These are phyloP conservation scores for Aulostomus chinensis DNA, from an alignment of 2,797 vertebrate species.

Conservation along the genomic window DNA sequence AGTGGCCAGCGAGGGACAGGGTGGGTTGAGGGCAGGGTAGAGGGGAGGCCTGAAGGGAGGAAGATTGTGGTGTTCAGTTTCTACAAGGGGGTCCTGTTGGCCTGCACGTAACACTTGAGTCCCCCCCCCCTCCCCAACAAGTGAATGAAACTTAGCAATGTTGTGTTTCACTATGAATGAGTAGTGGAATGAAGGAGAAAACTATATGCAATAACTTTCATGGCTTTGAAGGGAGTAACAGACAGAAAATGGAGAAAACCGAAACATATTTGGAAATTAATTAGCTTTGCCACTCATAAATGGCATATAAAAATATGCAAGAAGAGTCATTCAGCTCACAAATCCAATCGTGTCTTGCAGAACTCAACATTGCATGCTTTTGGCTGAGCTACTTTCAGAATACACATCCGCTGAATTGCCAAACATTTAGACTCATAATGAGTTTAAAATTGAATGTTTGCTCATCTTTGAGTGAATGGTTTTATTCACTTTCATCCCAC, in stretches of 20 bases:
- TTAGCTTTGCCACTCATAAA: no score
- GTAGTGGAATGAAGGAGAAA: no score
- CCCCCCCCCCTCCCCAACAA: no score
- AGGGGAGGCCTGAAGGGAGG: constrained; percentile 83
- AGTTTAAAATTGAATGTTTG: neutral
- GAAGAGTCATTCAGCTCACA: neutral
- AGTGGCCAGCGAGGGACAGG: constrained; percentile 80
- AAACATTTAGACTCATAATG: no score
- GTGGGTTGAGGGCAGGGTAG: constrained; percentile 88
- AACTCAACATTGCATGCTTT: no score
- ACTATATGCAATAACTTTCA: no score
- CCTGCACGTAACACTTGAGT: constrained; percentile 80
- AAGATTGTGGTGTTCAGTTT: constrained; percentile 74
- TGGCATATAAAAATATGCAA: no score
- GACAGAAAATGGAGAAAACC: no score
- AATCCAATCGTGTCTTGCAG: neutral
- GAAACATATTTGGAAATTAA: no score
- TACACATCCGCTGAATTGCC: constrained; percentile 2
- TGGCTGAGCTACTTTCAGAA: no score
- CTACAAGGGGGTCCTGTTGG: constrained; percentile 65
- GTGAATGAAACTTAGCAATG: neutral
- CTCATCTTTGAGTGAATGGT: neutral
- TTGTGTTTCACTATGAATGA: no score
- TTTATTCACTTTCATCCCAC: constrained; percentile 1
- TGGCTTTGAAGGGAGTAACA: no score